Conservation (phyloP, 35 echinoderm and acorn worm genomes). For the Patiria miniata region DNA sequence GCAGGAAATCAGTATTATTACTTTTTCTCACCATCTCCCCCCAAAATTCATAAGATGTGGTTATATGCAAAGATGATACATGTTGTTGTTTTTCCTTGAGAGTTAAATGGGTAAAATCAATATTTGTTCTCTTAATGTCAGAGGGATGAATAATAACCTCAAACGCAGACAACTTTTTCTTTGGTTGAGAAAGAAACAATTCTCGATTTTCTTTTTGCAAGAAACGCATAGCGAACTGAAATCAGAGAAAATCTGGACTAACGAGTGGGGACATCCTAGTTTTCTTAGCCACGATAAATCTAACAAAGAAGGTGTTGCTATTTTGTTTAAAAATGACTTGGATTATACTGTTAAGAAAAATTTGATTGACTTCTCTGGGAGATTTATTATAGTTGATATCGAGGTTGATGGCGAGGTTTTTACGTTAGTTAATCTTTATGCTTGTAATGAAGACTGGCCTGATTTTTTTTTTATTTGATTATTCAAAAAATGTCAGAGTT, state of each 20-base stretch:
- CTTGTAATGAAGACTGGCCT: background rate
- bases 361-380: background rate
- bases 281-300: slow-evolving; percentile 12
- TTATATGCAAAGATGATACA: background rate
- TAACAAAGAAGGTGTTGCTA: slow-evolving; percentile 17
- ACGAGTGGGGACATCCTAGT: background rate
- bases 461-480: background rate
- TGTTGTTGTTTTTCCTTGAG: background rate
- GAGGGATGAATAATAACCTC: background rate
- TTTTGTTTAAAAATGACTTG: slow-evolving; percentile 5
- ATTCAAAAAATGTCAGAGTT: background rate
- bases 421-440: background rate
- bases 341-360: background rate
- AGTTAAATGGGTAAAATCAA: background rate
- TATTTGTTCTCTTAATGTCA: background rate
- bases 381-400: slow-evolving; percentile 3
- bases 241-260: background rate
- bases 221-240: background rate
- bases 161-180: background rate
- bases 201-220: background rate
- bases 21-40: too few relatives aligned
- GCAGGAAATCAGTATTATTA: too few relatives aligned
- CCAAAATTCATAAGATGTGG: background rate
- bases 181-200: slow-evolving; percentile 13
- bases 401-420: background rate